Conservation (phyloP, 2,888 invertebrate genomes). For the Heliconius sara region DNA sequence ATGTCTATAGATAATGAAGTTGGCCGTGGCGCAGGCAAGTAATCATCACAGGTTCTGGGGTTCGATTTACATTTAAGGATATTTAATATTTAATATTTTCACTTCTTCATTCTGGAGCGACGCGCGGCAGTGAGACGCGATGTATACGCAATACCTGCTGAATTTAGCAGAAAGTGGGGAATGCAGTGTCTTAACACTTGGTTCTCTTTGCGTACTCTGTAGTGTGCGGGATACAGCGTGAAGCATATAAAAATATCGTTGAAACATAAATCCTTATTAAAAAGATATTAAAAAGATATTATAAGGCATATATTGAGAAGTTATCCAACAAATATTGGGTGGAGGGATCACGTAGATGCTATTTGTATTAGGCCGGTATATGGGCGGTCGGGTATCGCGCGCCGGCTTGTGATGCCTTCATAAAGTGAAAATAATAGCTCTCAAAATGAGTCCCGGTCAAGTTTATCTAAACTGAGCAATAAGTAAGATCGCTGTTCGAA, state of each 20-base stretch:
- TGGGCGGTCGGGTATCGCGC: conserved; percentile 35
- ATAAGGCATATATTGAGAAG: neutral
- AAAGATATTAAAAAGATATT: too few species aligned
- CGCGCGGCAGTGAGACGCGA: too few species aligned
- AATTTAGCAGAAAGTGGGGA: too few species aligned
- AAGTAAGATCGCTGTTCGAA: conserved; percentile 3
- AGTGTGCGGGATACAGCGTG: too few species aligned
- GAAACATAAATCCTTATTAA: neutral
- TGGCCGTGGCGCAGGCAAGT: too few species aligned
- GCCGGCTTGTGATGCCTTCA: conserved; percentile 37
- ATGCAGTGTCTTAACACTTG: too few species aligned
- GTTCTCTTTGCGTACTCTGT: too few species aligned
- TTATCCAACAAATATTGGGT: conserved; percentile 27
- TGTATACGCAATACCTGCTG: too few species aligned
- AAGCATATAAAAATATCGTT: neutral
- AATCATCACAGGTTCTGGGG: too few species aligned
- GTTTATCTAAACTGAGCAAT: conserved; percentile 8
- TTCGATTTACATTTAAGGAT: too few species aligned
- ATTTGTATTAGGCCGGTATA: conserved; percentile 34
- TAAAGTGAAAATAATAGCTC: conserved; percentile 52
- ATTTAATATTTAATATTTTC: too few species aligned
- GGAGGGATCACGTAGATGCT: conserved; percentile 27
- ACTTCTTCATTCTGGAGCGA: too few species aligned
- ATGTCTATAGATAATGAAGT: neutral
- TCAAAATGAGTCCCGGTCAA: conserved; percentile 19